Percentiles rank a stretch among this genome's conserved stretches.
Conservation (phyloP, 2,797 vertebrate genomes). For the Alosa sapidissima region DNA sequence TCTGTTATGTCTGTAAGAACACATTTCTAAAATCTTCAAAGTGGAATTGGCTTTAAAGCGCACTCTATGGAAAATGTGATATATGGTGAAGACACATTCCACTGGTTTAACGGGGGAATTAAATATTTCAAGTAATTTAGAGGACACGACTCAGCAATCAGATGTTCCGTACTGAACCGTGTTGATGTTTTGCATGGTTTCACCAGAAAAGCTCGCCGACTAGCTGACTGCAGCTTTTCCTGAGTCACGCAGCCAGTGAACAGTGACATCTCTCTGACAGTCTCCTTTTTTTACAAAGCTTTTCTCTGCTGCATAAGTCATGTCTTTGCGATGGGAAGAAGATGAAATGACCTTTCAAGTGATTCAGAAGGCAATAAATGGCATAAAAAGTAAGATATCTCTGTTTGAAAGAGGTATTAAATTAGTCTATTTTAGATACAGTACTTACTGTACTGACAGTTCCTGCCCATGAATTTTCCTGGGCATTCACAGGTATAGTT, state of each 20-base stretch:
- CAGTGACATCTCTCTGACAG: conserved; percentile 11
- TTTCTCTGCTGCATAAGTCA: not conserved
- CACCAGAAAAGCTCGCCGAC: not conserved
- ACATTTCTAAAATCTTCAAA: not conserved
- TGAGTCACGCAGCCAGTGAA: not conserved
- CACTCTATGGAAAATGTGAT: not conserved
- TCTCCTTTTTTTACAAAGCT: not conserved
- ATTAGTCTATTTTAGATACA: not conserved
- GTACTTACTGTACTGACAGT: conserved; percentile 85
- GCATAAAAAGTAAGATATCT: not conserved
- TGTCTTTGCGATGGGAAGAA: conserved; percentile 7
- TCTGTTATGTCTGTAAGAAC: not conserved
- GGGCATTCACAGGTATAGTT: conserved; percentile 86
- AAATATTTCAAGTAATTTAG: not conserved
- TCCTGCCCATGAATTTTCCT: conserved; percentile 83
- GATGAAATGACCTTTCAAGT: conserved; percentile 11
- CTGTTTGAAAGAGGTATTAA: not conserved
- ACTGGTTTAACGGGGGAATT: not conserved
- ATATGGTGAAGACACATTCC: not conserved
- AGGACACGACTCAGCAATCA: conserved; percentile 12
- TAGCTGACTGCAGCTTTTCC: conserved; percentile 6
- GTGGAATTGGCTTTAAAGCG: not conserved
- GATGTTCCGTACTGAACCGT: not conserved
- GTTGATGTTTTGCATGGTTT: not conserved
- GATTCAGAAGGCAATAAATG: conserved; percentile 1